These are phyloP conservation scores for Manduca sexta DNA, from an alignment of 1,140 invertebrate species.

Conservation along the genomic window DNA sequence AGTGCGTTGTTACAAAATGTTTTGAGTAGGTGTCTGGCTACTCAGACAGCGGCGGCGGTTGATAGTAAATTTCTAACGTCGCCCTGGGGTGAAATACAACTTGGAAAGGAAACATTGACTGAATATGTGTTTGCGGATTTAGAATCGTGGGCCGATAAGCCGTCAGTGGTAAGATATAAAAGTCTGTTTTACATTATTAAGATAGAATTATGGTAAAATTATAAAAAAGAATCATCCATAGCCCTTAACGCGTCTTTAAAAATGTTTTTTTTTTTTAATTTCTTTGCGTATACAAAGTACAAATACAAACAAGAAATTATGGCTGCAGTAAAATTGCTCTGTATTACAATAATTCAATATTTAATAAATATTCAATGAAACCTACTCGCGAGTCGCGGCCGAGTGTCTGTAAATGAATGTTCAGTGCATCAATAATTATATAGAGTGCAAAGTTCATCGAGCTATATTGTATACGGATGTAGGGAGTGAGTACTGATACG, in stretches of 20 bases:
- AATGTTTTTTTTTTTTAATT: too few species aligned
- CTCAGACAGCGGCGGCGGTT: constrained; percentile 44
- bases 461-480: constrained; percentile 33
- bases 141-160: constrained; percentile 68
- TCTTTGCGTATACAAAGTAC: too few species aligned
- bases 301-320: too few species aligned
- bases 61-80: constrained; percentile 59
- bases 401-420: constrained; percentile 12
- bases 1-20: constrained; percentile 8
- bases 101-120: constrained; percentile 68
- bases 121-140: constrained; percentile 72
- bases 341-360: too few species aligned
- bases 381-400: constrained; percentile 8
- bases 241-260: too few species aligned
- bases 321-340: background rate
- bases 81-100: constrained; percentile 66
- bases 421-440: constrained; percentile 15
- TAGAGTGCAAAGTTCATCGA: constrained; percentile 43
- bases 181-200: background rate
- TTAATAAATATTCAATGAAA: too few species aligned
- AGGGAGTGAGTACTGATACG: constrained; percentile 25
- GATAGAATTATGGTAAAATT: background rate
- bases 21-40: constrained; percentile 37
- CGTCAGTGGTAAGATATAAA: constrained; percentile 72
- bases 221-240: background rate